Base-by-base conservation (phyloP, 2,797 vertebrate species). In the Pipistrellus pipistrellus region DNA sequence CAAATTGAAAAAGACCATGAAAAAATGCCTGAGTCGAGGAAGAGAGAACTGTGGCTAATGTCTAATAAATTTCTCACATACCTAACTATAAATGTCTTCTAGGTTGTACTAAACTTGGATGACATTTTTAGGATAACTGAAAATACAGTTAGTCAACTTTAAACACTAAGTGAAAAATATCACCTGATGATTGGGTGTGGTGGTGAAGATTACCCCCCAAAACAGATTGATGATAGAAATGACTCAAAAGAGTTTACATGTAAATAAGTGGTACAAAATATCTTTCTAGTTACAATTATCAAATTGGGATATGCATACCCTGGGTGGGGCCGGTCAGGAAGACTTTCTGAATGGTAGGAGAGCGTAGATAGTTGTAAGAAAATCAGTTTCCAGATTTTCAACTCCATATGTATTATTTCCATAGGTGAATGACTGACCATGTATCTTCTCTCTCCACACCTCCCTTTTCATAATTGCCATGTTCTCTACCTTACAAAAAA, bases 151-250 rank as follows among this genome's bases (percentile, higher is more conserved):
- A 81, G 25, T 84, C 14, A 76, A 55, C 27, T 87, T 84, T 72
- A 92, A 62, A 13, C 12, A 85, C 21, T 76, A 78, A 76, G 15
- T 59, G 71, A 89, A 87, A 85, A 93, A 85, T 20, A 88, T 73
- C 51, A 32, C 15, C n/a, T 32, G 20, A 32, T 64, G 10, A 59
- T 13, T 87, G 8, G 12, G 53, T 84, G n/a, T 35, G 17, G 4
- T 57, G 0, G 85, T 85, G 78, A 91, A 57, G 25, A 53, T 68
- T 69, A 62, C 32, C 13, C 14, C 38, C 41, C 5, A 1, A n/a
- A 77, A 44, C 20, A 68, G 20, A 23, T 78, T 46, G 35, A 82
- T 88, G 68, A 73, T 32, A 51, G 51, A 41, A 85, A 93, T 5
- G 12, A 55, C 32, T 72, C 12, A 15, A 88, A 92, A 48, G 10